These are phyloP conservation scores for Plutella xylostella DNA, from an alignment of 2,888 invertebrate species.

Conservation along the genomic window DNA sequence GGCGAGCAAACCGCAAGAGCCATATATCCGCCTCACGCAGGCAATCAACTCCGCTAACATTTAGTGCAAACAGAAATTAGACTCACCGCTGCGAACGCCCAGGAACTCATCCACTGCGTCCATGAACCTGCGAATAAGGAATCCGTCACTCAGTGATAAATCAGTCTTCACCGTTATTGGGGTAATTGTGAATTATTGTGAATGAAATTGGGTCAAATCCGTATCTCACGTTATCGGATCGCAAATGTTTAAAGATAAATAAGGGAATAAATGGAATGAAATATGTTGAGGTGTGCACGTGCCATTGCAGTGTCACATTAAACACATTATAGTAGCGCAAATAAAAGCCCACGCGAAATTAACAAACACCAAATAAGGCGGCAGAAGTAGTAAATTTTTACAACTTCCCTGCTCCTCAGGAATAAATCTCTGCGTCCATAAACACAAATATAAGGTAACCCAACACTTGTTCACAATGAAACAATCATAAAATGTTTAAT, in stretches of 20 bases:
- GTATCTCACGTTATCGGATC: no score
- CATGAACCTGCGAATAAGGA: conserved; percentile 62
- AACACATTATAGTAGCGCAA: no score
- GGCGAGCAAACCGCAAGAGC: conserved; percentile 34
- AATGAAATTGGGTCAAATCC: no score
- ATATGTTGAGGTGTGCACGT: no score
- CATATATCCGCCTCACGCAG: conserved; percentile 33
- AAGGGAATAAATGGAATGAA: no score
- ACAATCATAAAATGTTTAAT: conserved; percentile 56
- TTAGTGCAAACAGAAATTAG: conserved; percentile 36
- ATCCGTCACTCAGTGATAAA: no score
- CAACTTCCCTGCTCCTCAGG: background rate
- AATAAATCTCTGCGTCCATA: background rate
- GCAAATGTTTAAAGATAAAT: no score
- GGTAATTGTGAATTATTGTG: no score
- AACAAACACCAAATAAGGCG: background rate
- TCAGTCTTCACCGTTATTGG: no score
- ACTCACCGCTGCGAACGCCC: conserved; percentile 42
- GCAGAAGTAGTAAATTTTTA: background rate
- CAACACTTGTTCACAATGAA: conserved; percentile 51
- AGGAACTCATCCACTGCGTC: conserved; percentile 48
- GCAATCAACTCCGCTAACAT: conserved; percentile 37
- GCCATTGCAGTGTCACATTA: no score
- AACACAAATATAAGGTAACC: conserved; percentile 32
- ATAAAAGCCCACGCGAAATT: background rate